These are phyloP conservation scores for Mylabris sibirica DNA, from an alignment of 2,888 invertebrate species.

Conservation along the genomic window DNA sequence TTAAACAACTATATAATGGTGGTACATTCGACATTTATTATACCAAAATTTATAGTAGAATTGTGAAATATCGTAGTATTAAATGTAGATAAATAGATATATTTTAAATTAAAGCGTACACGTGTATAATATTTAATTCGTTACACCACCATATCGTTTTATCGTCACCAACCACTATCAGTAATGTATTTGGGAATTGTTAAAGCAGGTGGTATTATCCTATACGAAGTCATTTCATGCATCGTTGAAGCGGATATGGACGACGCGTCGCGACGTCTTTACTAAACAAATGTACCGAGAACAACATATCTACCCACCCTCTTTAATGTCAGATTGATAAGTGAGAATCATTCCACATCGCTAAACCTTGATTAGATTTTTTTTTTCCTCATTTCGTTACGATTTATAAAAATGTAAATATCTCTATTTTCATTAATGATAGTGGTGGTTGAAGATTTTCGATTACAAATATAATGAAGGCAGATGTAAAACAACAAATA, in stretches of 20 bases:
- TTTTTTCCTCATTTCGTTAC: background rate
- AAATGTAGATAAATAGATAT: too few species aligned
- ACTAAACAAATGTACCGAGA: constrained; percentile 7
- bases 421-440: background rate
- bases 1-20: background rate
- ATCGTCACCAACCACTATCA: background rate
- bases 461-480: constrained; percentile 6
- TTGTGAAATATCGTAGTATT: background rate
- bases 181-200: background rate
- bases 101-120: background rate
- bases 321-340: constrained; percentile 1
- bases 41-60: background rate
- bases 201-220: constrained; percentile 35
- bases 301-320: background rate
- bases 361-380: constrained; percentile 1
- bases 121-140: background rate
- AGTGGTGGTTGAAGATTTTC: background rate
- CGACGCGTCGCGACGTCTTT: constrained; percentile 39
- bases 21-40: background rate
- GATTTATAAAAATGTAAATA: constrained; percentile 6
- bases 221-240: constrained; percentile 54
- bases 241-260: constrained; percentile 47
- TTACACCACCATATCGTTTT: background rate
- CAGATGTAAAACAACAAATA: background rate
- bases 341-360: background rate